Base-by-base conservation (phyloP, 1,140 invertebrate genomes). In the Amphibalanus amphitrite region DNA sequence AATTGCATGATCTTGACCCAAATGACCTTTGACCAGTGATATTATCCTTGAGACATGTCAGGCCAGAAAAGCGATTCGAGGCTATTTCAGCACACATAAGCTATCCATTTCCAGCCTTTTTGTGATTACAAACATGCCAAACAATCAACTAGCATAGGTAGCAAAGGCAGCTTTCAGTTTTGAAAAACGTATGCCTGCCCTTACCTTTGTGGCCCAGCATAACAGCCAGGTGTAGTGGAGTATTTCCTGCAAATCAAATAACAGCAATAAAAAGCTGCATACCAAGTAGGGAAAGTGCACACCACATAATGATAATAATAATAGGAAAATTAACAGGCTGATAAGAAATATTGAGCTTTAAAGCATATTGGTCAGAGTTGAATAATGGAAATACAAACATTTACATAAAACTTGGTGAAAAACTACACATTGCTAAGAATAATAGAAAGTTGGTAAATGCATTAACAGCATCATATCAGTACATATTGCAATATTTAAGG, bases 191-290 rank as follows among this genome's bases (percentile, higher is more conserved):
- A 67, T 0, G 15, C 28, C 72, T 74, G n/a, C n/a, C 28, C 72
- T 74, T 83, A 91, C 90, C 89, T 86, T 92, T 93, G 74, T 92
- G 87, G 28, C 95, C 95, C 69, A 97, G 83, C 93, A 97, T 97
- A 29, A 95, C 91, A 73, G 95, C 93, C 76, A 98, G 82, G 82
- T 97, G 95, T 71, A 98, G 82, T 1, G 95, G 88, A 25, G 94
- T 96, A 79, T 97, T 97, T 71, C 93, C 93, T 90, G 77, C 30
- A 84, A 81, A 26, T 74, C 59, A n/a, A n/a, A 73, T 59, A 70
- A 71, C 38, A 30, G 71, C 71, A 71, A 65, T 38, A 38, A 38
- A 38, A 6, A 38, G 15, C 33, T 38, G 4, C 4, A 38, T 15
- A 6, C 15, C 33, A 38, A 38, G 15, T 38, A 38, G 15, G 4